Evolutionary conservation across 2,888 invertebrate species (phyloP).

Genomic region (Orchesellides sinensis): DNA sequence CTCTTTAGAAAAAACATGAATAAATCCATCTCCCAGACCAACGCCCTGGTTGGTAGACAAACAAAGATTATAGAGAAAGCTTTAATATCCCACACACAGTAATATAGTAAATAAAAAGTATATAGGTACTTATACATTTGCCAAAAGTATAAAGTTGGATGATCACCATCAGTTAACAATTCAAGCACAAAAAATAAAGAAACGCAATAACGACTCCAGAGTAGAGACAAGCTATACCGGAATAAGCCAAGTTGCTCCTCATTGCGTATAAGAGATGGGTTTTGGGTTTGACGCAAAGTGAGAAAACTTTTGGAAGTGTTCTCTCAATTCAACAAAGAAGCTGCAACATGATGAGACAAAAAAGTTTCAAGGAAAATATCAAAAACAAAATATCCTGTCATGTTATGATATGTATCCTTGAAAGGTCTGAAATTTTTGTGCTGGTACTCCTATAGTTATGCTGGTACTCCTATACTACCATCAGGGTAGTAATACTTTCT

Average conservation of each 20-base stretch:
- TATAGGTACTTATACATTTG: neutral
- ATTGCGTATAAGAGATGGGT: too few relatives aligned
- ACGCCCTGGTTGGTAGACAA: neutral
- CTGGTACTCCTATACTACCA: too few relatives aligned
- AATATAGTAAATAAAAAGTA: neutral
- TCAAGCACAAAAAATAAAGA: neutral
- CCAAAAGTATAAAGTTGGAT: too few relatives aligned
- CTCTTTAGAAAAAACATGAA: neutral
- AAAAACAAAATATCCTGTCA: too few relatives aligned
- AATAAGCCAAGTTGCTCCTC: neutral
- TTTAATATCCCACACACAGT: neutral
- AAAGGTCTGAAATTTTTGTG: too few relatives aligned
- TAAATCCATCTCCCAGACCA: slow-evolving; percentile 5
- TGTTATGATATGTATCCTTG: too few relatives aligned
- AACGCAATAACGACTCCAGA: neutral
- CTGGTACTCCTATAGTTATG: too few relatives aligned
- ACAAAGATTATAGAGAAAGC: neutral
- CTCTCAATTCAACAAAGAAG: neutral
- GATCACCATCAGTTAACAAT: neutral
- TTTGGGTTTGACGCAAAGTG: too few relatives aligned
- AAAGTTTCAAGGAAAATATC: neutral
- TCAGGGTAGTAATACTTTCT: too few relatives aligned
- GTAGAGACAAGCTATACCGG: neutral
- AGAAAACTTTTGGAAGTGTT: neutral
- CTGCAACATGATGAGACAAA: neutral